These are phyloP conservation scores for Leptinotarsa haldemani DNA, from an alignment of 2,888 invertebrate genomes.

Conservation along the genomic window DNA sequence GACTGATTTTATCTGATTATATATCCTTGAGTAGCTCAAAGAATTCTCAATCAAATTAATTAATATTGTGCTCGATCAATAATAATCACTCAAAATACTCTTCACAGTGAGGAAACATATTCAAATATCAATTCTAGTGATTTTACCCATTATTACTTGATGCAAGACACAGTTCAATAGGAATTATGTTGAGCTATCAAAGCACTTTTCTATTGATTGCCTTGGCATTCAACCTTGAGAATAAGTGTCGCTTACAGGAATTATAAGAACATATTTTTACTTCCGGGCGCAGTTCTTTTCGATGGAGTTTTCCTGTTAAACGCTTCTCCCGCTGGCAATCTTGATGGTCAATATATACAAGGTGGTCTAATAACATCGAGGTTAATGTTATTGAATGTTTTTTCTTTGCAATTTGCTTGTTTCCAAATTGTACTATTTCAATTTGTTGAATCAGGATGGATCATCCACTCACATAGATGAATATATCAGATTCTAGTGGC, in stretches of 20 bases:
- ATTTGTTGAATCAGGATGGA: too few relatives aligned
- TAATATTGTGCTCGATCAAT: too few relatives aligned
- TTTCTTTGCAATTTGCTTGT: not conserved
- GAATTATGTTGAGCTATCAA: not conserved
- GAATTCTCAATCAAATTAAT: too few relatives aligned
- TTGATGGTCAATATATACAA: constrained; percentile 15
- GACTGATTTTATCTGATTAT: too few relatives aligned
- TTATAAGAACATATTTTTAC: constrained; percentile 28
- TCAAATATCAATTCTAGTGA: not conserved
- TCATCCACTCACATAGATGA: too few relatives aligned
- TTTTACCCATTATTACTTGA: not conserved
- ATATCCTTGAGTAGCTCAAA: too few relatives aligned
- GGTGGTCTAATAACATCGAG: not conserved
- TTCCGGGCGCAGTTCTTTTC: constrained; percentile 40
- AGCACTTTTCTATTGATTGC: constrained; percentile 24
- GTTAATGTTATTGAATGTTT: not conserved
- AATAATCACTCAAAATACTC: not conserved
- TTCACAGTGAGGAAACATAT: not conserved
- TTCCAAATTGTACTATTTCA: too few relatives aligned
- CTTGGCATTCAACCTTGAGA: constrained; percentile 32
- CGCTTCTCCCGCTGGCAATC: constrained; percentile 36
- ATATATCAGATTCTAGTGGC: too few relatives aligned
- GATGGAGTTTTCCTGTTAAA: constrained; percentile 43
- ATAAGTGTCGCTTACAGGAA: constrained; percentile 23
- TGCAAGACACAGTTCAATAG: not conserved